These are phyloP conservation scores for Ciconia maguari DNA, from an alignment of 2,113 vertebrate species.

Conservation along the genomic window DNA sequence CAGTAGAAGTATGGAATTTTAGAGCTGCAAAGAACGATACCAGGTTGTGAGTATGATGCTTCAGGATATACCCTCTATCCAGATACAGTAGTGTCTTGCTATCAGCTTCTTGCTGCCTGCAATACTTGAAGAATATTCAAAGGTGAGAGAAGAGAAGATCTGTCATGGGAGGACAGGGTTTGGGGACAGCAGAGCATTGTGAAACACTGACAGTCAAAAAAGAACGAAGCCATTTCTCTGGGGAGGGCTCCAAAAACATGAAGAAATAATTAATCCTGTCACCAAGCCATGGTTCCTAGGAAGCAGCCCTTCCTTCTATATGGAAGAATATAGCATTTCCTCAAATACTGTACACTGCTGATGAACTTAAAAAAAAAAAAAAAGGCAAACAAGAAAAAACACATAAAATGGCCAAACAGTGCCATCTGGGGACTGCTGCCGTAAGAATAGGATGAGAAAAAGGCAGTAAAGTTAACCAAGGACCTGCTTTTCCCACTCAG, in stretches of 20 bases:
- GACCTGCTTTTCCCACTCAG: not conserved
- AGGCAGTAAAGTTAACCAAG: not conserved
- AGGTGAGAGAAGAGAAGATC: not conserved
- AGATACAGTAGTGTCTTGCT: not conserved
- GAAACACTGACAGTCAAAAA: not conserved
- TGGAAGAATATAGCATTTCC: not conserved
- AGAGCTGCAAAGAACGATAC: not conserved
- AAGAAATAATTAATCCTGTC: not conserved
- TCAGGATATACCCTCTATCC: not conserved
- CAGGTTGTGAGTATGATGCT: not conserved
- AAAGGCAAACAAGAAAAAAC: not conserved
- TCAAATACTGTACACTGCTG: not conserved
- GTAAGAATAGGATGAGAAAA: not conserved
- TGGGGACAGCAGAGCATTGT: not conserved
- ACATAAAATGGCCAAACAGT: not conserved
- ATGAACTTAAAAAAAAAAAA: not conserved
- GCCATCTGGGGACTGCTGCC: not conserved
- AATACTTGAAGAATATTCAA: not conserved
- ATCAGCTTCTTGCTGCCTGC: not conserved
- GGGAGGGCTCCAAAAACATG: not conserved
- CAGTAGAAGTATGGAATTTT: not conserved
- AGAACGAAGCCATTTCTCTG: not conserved
- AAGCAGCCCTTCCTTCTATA: not conserved
- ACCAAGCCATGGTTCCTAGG: not conserved
- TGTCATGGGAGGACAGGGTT: not conserved